A percentile compares a stretch with the other conserved stretches of the same genome.
Evolutionary conservation across 2,888 invertebrate genomes (phyloP).

Genomic region (Pammene aurita): DNA sequence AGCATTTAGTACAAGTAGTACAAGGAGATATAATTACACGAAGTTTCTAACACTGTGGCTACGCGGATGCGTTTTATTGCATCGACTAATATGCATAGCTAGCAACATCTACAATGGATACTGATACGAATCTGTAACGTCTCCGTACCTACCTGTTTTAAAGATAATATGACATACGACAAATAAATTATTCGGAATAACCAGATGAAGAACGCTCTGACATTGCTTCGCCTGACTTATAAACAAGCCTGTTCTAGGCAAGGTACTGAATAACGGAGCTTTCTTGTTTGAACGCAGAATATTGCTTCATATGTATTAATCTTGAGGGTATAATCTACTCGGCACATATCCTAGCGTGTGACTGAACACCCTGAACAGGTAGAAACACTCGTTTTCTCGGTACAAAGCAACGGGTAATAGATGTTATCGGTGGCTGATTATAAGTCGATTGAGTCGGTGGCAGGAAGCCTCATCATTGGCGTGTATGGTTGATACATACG

Average conservation of each 20-base stretch:
- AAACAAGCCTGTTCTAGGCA: no score
- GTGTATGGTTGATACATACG: slow-evolving; percentile 53
- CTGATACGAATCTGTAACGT: no score
- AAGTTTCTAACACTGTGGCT: neutral
- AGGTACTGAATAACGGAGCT: no score
- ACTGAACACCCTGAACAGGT: slow-evolving; percentile 3
- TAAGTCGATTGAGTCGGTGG: slow-evolving; percentile 67
- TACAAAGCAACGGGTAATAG: slow-evolving; percentile 48
- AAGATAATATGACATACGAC: no score
- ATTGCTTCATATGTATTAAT: no score
- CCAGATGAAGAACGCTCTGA: no score
- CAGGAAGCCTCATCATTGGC: slow-evolving; percentile 64
- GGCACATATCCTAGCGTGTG: slow-evolving; percentile 23
- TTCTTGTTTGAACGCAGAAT: no score
- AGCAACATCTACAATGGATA: neutral
- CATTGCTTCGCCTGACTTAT: no score
- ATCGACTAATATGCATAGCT: neutral
- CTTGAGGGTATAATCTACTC: neutral
- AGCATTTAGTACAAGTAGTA: neutral
- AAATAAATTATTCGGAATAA: no score
- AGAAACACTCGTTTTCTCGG: slow-evolving; percentile 23
- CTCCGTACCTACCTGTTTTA: no score
- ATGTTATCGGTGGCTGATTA: slow-evolving; percentile 72
- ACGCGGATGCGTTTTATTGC: slow-evolving; percentile 1
- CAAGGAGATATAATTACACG: neutral